phyloP scores from a whole-genome alignment of 2,113 vertebrate species.

The Otus sunia region DNA sequence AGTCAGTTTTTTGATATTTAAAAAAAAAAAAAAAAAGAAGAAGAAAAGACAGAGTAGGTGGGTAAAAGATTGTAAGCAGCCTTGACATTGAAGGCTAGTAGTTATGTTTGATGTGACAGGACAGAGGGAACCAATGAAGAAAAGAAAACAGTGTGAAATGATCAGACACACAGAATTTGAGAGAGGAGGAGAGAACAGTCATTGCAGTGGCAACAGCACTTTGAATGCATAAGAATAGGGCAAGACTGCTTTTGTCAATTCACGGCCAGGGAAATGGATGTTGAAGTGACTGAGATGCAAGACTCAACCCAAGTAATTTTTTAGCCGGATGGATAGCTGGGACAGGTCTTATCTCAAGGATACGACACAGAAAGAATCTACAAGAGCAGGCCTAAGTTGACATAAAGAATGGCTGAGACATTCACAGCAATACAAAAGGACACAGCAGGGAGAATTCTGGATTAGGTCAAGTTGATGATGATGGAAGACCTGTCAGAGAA shows the following conservation, averaged over 20 bases:
- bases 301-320: not conserved
- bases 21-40: not conserved
- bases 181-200: not conserved
- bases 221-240: not conserved
- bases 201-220: not conserved
- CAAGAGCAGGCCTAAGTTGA: not conserved
- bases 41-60: not conserved
- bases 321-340: not conserved
- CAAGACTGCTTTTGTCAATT: not conserved
- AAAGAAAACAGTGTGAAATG: not conserved
- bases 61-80: not conserved
- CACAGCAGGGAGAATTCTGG: not conserved
- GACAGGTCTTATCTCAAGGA: not conserved
- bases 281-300: not conserved
- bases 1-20: not conserved
- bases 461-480: conserved; percentile 20
- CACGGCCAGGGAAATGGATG: not conserved
- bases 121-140: not conserved
- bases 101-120: not conserved
- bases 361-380: not conserved
- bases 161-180: not conserved
- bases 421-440: not conserved
- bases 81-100: not conserved
- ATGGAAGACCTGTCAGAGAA: conserved; percentile 13
- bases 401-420: not conserved